Evolutionary conservation across 2,113 vertebrate genomes (phyloP).

Genomic region (Neolamprologus cancellatus): DNA sequence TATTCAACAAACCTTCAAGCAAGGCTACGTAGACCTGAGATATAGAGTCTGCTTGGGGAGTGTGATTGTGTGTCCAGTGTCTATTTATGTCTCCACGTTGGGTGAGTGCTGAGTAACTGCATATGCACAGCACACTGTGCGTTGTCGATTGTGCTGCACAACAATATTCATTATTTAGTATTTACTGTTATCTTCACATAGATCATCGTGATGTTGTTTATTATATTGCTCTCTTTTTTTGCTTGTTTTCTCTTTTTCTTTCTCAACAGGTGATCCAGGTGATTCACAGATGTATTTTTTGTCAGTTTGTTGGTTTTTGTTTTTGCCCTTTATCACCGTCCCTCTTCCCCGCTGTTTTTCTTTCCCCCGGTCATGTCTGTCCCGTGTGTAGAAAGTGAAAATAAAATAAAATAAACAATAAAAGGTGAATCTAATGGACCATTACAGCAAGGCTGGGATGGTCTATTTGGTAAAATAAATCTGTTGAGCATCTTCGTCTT

Average conservation of each 20-base stretch:
- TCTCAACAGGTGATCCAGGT: too few relatives aligned
- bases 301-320: too few relatives aligned
- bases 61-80: background rate
- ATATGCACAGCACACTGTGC: background rate
- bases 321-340: accelerated
- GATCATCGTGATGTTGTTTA: background rate
- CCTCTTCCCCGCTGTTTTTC: too few relatives aligned
- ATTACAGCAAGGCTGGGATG: accelerated
- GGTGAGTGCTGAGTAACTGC: background rate
- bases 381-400: background rate
- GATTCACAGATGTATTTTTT: too few relatives aligned
- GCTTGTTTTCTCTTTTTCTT: too few relatives aligned
- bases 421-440: background rate
- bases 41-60: accelerated
- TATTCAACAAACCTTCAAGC: background rate
- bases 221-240: background rate
- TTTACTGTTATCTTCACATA: background rate
- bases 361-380: accelerated
- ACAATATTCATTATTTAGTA: background rate
- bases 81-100: accelerated
- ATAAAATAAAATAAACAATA: background rate
- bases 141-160: background rate
- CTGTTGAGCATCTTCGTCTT: accelerated
- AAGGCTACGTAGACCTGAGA: accelerated
- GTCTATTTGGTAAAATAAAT: background rate